A percentile compares a stretch with the other conserved stretches of the same genome.
Conservation (phyloP, 2,797 vertebrate species). For the Sphenodon punctatus region DNA sequence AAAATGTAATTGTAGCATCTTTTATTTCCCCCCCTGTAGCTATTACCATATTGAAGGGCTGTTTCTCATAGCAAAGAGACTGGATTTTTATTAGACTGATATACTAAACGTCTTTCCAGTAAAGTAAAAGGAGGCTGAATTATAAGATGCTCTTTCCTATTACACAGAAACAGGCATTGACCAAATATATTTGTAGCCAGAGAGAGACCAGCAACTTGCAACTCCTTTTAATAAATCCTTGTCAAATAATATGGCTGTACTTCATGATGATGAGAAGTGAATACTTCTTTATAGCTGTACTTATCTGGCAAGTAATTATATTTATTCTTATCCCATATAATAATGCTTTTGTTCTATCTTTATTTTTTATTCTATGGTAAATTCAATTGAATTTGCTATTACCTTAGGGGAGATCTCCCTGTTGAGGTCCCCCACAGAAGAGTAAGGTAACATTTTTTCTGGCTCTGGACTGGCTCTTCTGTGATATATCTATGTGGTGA, state of each 20-base stretch:
- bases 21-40: conserved; percentile 58
- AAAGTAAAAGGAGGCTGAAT: conserved; percentile 43
- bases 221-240: conserved; percentile 40
- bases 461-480: too few species aligned
- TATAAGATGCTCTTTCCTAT: conserved; percentile 23
- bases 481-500: too few species aligned
- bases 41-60: conserved; percentile 41
- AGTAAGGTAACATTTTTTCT: too few species aligned
- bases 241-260: conserved; percentile 17
- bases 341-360: not conserved
- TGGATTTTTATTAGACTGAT: conserved; percentile 49
- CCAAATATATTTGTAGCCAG: not conserved
- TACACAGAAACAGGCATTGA: conserved; percentile 29
- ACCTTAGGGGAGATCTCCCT: too few species aligned
- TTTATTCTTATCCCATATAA: not conserved
- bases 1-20: conserved; percentile 71
- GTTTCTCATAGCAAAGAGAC: conserved; percentile 42
- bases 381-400: too few species aligned
- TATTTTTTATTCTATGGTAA: not conserved
- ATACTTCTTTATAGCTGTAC: not conserved
- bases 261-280: conserved; percentile 13
- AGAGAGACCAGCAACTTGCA: conserved; percentile 23
- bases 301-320: not conserved
- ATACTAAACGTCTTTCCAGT: conserved; percentile 44
- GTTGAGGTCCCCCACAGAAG: too few species aligned